Evolutionary conservation across 1,140 invertebrate genomes (phyloP).

Genomic region (Drosophila subpulchrella): DNA sequence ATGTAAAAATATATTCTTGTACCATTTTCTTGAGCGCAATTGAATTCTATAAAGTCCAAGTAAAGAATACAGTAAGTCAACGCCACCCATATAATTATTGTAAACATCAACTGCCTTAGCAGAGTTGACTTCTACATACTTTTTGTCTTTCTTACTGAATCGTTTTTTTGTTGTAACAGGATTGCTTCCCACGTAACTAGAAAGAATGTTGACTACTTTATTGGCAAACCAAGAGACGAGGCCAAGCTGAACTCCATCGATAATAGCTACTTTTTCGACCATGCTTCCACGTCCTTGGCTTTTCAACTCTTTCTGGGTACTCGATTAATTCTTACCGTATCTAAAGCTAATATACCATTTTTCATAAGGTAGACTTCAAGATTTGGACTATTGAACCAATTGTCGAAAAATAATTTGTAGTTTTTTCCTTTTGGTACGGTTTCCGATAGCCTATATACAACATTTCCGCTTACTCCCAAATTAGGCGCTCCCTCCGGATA

Average conservation of each 20-base stretch:
- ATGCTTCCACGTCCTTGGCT: background rate
- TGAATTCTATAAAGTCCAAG: background rate
- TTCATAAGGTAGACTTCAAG: constrained; percentile 69
- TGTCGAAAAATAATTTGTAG: constrained; percentile 82
- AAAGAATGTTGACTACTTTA: background rate
- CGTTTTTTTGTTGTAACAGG: constrained; percentile 1
- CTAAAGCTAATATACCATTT: constrained; percentile 79
- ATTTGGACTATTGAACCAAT: constrained; percentile 75
- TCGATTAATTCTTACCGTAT: constrained; percentile 81
- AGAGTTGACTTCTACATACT: constrained; percentile 24
- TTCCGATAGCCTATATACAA: constrained; percentile 2
- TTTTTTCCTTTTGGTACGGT: constrained; percentile 63
- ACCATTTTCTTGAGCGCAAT: background rate
- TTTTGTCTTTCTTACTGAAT: constrained; percentile 8
- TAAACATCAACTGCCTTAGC: constrained; percentile 39
- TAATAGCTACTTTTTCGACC: constrained; percentile 2
- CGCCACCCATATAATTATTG: constrained; percentile 43
- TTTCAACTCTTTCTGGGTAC: constrained; percentile 42
- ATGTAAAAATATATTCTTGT: too few species aligned
- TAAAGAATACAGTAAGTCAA: constrained; percentile 12
- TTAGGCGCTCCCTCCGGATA: background rate
- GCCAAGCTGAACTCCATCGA: background rate
- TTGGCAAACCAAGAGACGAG: background rate
- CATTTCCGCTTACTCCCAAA: too few species aligned
- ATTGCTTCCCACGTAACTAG: constrained; percentile 1